Evolutionary conservation across 2,113 vertebrate genomes (phyloP).

Genomic region (Trogon melanurus): DNA sequence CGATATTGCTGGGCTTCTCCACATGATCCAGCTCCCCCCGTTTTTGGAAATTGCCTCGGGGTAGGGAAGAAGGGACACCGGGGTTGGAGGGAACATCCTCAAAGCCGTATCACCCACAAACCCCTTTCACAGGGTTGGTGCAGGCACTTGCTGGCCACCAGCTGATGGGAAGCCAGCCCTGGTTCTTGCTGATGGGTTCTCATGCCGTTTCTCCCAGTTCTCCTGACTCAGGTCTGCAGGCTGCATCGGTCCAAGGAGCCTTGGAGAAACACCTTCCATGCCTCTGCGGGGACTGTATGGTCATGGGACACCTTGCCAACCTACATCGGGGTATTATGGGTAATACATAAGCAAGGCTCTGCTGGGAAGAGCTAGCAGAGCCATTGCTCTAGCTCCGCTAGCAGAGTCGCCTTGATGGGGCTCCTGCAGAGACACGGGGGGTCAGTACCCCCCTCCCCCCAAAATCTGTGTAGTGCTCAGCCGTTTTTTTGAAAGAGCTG

Average conservation of each 20-base stretch:
- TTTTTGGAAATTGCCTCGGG: slow-evolving; percentile 73
- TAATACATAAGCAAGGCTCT: slow-evolving; percentile 70
- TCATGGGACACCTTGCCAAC: slow-evolving; percentile 71
- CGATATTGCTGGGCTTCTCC: slow-evolving; percentile 78
- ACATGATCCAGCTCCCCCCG: slow-evolving; percentile 70
- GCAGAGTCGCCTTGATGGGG: slow-evolving; percentile 66
- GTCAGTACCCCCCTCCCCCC: slow-evolving; percentile 39
- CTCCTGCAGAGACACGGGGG: slow-evolving; percentile 45
- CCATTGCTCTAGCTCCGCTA: slow-evolving; percentile 64
- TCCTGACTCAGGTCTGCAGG: slow-evolving; percentile 72
- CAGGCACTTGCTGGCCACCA: slow-evolving; percentile 60
- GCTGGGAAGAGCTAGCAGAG: slow-evolving; percentile 68
- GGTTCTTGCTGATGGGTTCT: slow-evolving; percentile 73
- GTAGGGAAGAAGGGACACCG: slow-evolving; percentile 76
- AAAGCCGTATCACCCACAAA: slow-evolving; percentile 68
- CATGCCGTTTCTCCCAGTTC: slow-evolving; percentile 70
- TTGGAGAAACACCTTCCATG: slow-evolving; percentile 72
- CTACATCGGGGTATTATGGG: slow-evolving; percentile 67
- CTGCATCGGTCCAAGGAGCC: slow-evolving; percentile 72
- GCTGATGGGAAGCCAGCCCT: slow-evolving; percentile 59
- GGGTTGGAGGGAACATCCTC: slow-evolving; percentile 76
- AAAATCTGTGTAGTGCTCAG: slow-evolving; percentile 67
- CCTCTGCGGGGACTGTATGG: slow-evolving; percentile 74
- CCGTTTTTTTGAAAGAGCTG: slow-evolving; percentile 66
- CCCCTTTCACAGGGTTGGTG: slow-evolving; percentile 67